These are phyloP conservation scores for Channa striata DNA, from an alignment of 2,797 vertebrate genomes.

Conservation along the genomic window DNA sequence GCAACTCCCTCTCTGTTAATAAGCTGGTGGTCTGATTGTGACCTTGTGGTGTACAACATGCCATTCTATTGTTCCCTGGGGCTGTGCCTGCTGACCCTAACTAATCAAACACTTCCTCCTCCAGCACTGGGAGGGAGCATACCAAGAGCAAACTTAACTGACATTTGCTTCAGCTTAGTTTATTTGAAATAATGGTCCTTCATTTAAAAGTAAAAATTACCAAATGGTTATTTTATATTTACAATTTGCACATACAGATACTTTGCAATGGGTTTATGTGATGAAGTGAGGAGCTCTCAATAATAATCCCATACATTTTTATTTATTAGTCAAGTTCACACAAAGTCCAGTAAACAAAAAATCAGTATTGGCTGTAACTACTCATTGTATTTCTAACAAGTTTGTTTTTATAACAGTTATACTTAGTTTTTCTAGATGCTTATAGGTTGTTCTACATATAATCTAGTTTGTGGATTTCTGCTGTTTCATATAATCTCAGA, in stretches of 20 bases:
- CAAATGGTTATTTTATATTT: not conserved
- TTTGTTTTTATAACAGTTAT: too few relatives aligned
- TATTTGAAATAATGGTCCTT: not conserved
- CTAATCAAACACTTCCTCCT: constrained; percentile 83
- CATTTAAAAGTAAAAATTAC: not conserved
- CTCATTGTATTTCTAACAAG: too few relatives aligned
- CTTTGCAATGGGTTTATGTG: not conserved
- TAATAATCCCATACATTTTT: too few relatives aligned
- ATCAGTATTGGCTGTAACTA: too few relatives aligned
- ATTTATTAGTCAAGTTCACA: too few relatives aligned
- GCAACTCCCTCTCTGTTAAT: constrained; percentile 61
- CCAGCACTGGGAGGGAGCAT: constrained; percentile 62
- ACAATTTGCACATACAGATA: not conserved
- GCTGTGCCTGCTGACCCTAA: constrained; percentile 74
- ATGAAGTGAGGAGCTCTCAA: too few relatives aligned
- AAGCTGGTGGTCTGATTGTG: constrained; percentile 62
- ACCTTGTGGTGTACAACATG: constrained; percentile 76
- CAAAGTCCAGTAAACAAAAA: too few relatives aligned
- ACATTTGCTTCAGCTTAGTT: constrained; percentile 26
- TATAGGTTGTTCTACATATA: too few relatives aligned
- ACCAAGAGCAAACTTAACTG: constrained; percentile 62
- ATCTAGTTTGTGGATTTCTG: too few relatives aligned
- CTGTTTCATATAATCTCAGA: too few relatives aligned
- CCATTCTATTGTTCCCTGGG: constrained; percentile 78
- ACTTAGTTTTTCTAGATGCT: too few relatives aligned